Conservation (phyloP, 2,797 vertebrate species). For the Geotrypetes seraphini region DNA sequence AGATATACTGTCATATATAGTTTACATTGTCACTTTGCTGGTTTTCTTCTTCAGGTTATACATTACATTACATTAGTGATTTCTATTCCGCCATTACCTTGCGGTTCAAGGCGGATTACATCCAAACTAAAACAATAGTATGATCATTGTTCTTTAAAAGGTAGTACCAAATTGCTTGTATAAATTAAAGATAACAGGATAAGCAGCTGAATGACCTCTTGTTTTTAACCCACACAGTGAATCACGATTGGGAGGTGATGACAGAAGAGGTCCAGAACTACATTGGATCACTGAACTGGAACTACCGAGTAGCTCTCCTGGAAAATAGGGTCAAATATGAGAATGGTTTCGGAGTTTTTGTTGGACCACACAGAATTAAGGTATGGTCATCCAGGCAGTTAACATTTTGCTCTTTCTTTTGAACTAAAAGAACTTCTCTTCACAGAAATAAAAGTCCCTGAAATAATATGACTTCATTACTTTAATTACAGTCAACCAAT, state of each 20-base stretch:
- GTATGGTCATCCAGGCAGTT: constrained; percentile 29
- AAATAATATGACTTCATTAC: neutral
- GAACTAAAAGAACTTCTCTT: neutral
- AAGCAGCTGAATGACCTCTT: neutral
- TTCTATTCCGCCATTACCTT: no score
- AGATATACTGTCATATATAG: no score
- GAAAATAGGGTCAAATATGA: constrained; percentile 56
- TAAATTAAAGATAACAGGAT: no score
- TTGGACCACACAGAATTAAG: constrained; percentile 62
- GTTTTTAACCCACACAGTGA: constrained; percentile 27
- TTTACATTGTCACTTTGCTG: no score
- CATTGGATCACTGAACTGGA: constrained; percentile 56
- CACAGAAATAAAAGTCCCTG: neutral
- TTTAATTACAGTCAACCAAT: constrained; percentile 56
- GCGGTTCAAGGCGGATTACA: no score
- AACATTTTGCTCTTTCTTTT: neutral
- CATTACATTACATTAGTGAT: no score
- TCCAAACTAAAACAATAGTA: no score
- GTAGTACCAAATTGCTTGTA: no score
- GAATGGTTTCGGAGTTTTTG: constrained; percentile 57
- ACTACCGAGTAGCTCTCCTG: constrained; percentile 55
- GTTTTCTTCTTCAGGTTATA: no score
- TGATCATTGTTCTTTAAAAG: no score
- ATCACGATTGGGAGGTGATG: constrained; percentile 64
- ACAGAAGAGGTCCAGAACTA: constrained; percentile 57